Evolutionary conservation across 2,888 invertebrate genomes (phyloP).

Genomic region (Lissocephala sabroskyi): DNA sequence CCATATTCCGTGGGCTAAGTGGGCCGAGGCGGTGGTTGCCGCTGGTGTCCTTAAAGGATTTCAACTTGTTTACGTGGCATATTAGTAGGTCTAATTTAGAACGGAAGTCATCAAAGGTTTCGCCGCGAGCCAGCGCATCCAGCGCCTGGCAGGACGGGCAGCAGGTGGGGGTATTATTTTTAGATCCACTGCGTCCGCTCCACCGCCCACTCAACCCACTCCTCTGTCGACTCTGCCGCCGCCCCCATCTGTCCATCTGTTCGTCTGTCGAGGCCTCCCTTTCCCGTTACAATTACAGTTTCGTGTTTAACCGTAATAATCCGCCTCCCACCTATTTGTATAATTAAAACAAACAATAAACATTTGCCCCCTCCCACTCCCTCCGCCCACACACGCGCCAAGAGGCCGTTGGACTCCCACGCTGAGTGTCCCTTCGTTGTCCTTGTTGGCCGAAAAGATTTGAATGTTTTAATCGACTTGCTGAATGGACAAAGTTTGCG

Average conservation of each 20-base stretch:
- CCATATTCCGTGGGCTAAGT: not conserved
- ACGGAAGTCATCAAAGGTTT: constrained; percentile 52
- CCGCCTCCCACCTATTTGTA: constrained; percentile 53
- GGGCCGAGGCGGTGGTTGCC: constrained; percentile 5
- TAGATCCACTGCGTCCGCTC: constrained; percentile 10
- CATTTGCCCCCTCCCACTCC: not conserved
- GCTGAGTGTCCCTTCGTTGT: constrained; percentile 19
- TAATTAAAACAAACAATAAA: constrained; percentile 58
- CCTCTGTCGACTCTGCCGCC: too few relatives aligned
- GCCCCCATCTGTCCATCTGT: too few relatives aligned
- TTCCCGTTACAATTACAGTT: constrained; percentile 53
- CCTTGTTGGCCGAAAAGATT: constrained; percentile 28
- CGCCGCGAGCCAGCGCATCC: too few relatives aligned
- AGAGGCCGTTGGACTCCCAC: too few relatives aligned
- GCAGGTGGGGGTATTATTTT: constrained; percentile 37
- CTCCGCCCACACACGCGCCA: not conserved
- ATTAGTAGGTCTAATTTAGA: constrained; percentile 56
- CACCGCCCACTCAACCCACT: constrained; percentile 2
- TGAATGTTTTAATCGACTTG: constrained; percentile 51
- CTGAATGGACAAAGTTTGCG: not conserved
- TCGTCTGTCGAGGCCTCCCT: too few relatives aligned
- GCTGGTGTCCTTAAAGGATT: constrained; percentile 50
- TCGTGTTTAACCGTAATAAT: constrained; percentile 61
- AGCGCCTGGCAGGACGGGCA: constrained; percentile 25
- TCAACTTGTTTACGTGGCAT: constrained; percentile 55